Percentiles rank a stretch among this genome's conserved stretches.
Conservation (phyloP, 1,140 invertebrate genomes). For the Zaprionus taronus region DNA sequence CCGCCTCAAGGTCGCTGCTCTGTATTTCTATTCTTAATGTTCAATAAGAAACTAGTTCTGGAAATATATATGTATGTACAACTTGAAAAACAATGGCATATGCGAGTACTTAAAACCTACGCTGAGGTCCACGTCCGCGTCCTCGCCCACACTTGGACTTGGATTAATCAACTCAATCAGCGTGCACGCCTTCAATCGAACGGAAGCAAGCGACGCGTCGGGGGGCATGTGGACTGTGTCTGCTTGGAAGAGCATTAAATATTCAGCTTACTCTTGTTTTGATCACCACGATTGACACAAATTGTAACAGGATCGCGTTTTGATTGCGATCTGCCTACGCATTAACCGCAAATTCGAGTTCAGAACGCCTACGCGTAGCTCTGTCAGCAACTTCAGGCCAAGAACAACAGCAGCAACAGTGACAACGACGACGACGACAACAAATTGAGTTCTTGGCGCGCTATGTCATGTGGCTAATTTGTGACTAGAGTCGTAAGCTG, state of each 20-base stretch:
- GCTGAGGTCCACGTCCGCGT: neutral
- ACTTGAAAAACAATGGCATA: constrained; percentile 44
- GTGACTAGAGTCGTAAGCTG: constrained; percentile 61
- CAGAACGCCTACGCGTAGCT: constrained; percentile 49
- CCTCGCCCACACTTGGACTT: neutral
- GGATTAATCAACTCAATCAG: constrained; percentile 29
- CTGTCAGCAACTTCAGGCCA: constrained; percentile 22
- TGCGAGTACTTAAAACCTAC: constrained; percentile 54
- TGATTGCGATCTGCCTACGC: constrained; percentile 35
- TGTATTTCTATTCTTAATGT: constrained; percentile 59
- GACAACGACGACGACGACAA: neutral
- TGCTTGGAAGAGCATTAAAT: constrained; percentile 25
- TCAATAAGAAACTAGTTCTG: constrained; percentile 52
- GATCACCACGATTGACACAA: constrained; percentile 26
- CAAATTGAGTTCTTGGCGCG: constrained; percentile 36
- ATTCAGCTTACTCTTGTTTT: constrained; percentile 5
- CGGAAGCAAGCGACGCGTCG: constrained; percentile 51
- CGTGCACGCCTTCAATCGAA: constrained; percentile 62
- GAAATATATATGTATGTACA: constrained; percentile 34
- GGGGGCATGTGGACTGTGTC: neutral
- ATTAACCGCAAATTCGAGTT: constrained; percentile 29
- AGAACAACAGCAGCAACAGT: constrained; percentile 9
- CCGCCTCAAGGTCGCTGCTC: constrained; percentile 25
- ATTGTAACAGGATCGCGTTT: constrained; percentile 49
- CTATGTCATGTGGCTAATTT: constrained; percentile 71